Evolutionary conservation across 2,888 invertebrate species (phyloP).

Genomic region (Cotesia congregata): DNA sequence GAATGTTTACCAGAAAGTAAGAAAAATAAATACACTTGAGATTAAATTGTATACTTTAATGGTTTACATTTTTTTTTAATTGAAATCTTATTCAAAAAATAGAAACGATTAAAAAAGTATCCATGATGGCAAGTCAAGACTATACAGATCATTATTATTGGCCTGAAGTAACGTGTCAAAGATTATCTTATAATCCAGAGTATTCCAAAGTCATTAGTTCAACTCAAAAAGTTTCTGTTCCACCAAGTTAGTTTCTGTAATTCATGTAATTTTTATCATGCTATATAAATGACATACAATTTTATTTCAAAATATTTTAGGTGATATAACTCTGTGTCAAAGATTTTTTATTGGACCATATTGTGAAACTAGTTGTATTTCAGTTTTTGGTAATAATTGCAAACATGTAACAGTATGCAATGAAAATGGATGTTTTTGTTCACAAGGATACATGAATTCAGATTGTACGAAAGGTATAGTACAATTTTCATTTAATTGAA

Average conservation of each 20-base stretch:
- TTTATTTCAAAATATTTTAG: neutral
- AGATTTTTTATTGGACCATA: neutral
- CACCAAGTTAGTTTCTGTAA: neutral
- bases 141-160: neutral
- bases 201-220: neutral
- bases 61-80: neutral
- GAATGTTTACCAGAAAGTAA: neutral
- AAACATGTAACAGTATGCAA: neutral
- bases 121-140: neutral
- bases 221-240: neutral
- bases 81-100: neutral
- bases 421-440: neutral
- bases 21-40: neutral
- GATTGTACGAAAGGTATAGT: neutral
- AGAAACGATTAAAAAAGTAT: neutral
- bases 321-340: neutral
- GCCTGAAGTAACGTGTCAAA: neutral
- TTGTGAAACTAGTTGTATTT: neutral
- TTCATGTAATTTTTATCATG: too few relatives aligned
- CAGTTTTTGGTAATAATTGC: neutral
- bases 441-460: constrained; percentile 4
- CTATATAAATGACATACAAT: neutral
- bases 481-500: too few relatives aligned
- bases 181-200: neutral
- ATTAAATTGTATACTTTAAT: neutral